These are phyloP conservation scores for Vulpes ferrilata DNA, from an alignment of 2,113 vertebrate species.

Conservation along the genomic window DNA sequence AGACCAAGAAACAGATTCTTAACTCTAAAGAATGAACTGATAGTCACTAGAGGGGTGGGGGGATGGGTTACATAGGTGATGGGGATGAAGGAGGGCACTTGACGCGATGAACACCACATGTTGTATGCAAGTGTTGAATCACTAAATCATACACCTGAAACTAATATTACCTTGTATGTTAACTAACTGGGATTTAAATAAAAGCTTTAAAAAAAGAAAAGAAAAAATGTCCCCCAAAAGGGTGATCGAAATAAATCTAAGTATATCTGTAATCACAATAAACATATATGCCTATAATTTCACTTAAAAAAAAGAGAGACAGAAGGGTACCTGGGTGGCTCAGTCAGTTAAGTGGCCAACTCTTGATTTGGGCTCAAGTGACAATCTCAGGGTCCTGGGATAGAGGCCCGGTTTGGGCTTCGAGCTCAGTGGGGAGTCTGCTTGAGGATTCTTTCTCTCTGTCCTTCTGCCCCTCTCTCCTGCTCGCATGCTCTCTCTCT, in stretches of 20 bases:
- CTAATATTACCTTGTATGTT: neutral
- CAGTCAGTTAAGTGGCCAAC: neutral
- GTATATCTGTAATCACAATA: neutral
- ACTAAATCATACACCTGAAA: neutral
- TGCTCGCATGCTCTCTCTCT: neutral
- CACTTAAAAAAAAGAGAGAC: neutral
- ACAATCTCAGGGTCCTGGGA: neutral
- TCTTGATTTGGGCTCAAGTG: neutral
- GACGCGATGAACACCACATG: neutral
- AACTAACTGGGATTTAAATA: neutral
- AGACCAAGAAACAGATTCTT: neutral
- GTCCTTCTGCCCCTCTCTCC: neutral
- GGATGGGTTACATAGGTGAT: neutral
- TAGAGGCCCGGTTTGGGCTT: rapidly evolving
- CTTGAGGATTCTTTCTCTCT: neutral
- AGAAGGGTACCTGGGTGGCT: neutral
- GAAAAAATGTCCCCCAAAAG: neutral
- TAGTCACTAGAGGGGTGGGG: neutral
- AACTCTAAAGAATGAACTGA: neutral
- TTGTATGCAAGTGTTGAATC: neutral
- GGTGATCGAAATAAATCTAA: neutral
- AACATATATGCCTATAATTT: neutral
- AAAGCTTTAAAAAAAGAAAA: neutral
- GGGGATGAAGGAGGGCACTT: neutral
- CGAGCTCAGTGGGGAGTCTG: no score